Base-by-base conservation (phyloP, 1,140 invertebrate genomes). In the Drosophila paulistorum region DNA sequence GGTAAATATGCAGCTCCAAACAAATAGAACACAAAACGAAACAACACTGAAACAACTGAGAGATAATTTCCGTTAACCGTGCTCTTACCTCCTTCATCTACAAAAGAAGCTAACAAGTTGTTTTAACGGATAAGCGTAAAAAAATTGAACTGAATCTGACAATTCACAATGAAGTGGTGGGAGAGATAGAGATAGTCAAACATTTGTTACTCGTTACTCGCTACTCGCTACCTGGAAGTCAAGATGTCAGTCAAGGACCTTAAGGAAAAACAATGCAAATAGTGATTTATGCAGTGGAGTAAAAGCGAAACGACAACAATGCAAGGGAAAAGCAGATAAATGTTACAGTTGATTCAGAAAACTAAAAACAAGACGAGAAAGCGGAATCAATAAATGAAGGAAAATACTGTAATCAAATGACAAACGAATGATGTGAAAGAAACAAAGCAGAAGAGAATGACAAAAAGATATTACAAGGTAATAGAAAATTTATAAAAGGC, bases 1-100 rank as follows among this genome's bases (percentile, higher is more conserved):
- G 35, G 57, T 35, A 59, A 59, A 59, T 59, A 59, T 13, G 45
- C 45, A 51, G 45, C 17, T 39, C 35, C 58, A 0, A 20, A 17
- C 67, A 61, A 54, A 30, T 70, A 51, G 9, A 51, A 51, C 17
- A 51, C 20, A 51, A 48, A 51, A 23, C 17, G 17, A n/a, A 14
- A 30, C 4, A 7, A 33, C 30, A 30, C 5, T 30, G 3, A 58
- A 58, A 58, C n/a, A 33, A 35, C 14, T 6, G 9, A 20, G 45
- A 51, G 45, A 51, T 51, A 51, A 51, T 51, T 51, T 51, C 45
- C 45, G 17, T 39, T 26, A 26, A 26, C 23, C 23, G 23, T 26
- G 23, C 23, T 26, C 23, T 26, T 17, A n/a, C 42, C 42, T 45
- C 1, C 23, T 26, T 57, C 51, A 65, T 48, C 58, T 41, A 37